Base-by-base conservation (phyloP, 2,113 vertebrate genomes). In the Charina bottae region DNA sequence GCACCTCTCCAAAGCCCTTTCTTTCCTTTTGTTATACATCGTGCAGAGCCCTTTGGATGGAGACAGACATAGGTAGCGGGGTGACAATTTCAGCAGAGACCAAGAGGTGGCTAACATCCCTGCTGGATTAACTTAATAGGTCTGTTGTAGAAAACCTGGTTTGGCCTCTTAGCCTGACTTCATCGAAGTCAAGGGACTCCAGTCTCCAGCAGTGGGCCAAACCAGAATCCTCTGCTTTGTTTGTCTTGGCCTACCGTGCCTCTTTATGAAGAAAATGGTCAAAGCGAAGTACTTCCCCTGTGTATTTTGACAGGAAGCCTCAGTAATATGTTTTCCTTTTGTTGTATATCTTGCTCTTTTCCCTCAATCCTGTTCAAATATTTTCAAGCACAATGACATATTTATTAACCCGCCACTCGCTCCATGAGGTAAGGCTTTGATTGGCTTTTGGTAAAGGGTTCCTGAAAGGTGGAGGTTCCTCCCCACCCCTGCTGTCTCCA, bases 231-330 rank as follows among this genome's bases (percentile, higher is more conserved):
- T 97, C 93, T 85, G 53, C 96, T 97, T 93, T 98, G 97, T 98
- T 98, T 98, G 95, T 94, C 96, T 98, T 98, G 97, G 98, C 98
- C 97, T 92, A 90, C 97, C 91, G 94, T 96, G 97, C 97, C 97
- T 97, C 97, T 98, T 98, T 97, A 97, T 96, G 97, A 96, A 97
- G 97, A 98, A 97, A 98, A 97, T 89, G 96, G 97, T 97, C 97
- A 97, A 97, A 98, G 97, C 96, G 96, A 97, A 98, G 97, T 97
- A 97, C 95, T 98, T 98, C 98, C 98, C 98, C 97, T 98, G 97
- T 97, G 97, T 97, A 97, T 97, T 98, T 98, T 97, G 97, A 97
- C 97, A 98, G 98, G 98, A 98, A 98, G 97, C 97, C 97, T 96
- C 96, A 96, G 97, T 97, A 97, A 97, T 97, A 97, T 92, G 95